Evolutionary conservation across 2,113 vertebrate species (phyloP).

Genomic region (Takifugu flavidus): DNA sequence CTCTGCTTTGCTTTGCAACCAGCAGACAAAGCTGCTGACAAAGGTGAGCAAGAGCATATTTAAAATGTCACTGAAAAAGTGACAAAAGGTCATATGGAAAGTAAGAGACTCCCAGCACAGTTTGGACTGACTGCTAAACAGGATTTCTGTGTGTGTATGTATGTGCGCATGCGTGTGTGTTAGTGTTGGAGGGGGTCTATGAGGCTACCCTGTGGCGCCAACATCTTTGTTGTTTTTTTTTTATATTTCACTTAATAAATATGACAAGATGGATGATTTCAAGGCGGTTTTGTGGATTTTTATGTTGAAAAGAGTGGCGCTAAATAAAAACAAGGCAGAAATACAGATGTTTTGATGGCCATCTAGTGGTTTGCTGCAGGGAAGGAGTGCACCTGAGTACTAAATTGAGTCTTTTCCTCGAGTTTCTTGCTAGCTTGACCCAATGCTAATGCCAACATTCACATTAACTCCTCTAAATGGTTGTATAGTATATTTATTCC

Average conservation of each 20-base stretch:
- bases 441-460: no score
- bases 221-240: neutral
- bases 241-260: no score
- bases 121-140: conserved; percentile 72
- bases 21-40: conserved; percentile 63
- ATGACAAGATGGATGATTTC: no score
- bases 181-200: conserved; percentile 3
- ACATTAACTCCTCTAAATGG: no score
- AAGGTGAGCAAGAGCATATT: conserved; percentile 72
- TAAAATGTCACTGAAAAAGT: conserved; percentile 76
- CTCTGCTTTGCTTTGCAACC: conserved; percentile 64
- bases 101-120: conserved; percentile 69
- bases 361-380: no score
- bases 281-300: conserved; percentile 6
- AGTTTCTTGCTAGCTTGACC: no score
- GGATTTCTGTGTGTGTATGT: conserved; percentile 25
- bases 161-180: neutral
- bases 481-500: no score
- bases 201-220: conserved; percentile 18
- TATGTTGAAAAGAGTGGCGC: neutral
- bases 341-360: neutral
- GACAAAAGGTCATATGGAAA: conserved; percentile 78
- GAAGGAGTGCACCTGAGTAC: no score
- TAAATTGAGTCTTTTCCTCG: no score
- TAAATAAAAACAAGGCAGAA: no score